These are phyloP conservation scores for Macrotus californicus DNA, from an alignment of 2,113 vertebrate species.

Conservation along the genomic window DNA sequence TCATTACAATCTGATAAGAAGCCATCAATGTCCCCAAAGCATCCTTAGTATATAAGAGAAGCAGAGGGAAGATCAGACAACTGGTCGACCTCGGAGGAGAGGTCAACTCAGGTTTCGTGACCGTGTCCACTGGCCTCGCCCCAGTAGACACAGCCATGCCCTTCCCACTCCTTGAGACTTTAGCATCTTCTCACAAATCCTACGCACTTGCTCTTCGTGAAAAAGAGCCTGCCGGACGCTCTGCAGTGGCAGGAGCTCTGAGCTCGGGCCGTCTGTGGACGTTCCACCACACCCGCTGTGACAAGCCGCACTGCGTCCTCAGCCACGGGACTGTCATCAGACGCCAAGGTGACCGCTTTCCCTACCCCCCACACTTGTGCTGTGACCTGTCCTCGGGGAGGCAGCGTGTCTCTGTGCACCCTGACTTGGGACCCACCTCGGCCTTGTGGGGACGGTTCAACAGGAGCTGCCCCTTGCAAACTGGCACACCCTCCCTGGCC, in stretches of 20 bases:
- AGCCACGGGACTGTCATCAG: accelerated
- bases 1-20: accelerated
- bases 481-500: too few relatives aligned
- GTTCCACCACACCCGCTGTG: accelerated
- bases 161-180: too few relatives aligned
- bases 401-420: background rate
- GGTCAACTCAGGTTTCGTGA: accelerated
- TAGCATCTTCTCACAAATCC: background rate
- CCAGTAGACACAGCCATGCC: accelerated
- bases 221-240: accelerated
- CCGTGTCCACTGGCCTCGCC: too few relatives aligned
- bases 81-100: too few relatives aligned
- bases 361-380: background rate
- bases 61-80: background rate
- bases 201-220: background rate
- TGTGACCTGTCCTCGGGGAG: background rate
- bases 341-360: background rate
- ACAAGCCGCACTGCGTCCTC: background rate
- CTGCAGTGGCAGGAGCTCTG: too few relatives aligned
- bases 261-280: background rate
- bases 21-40: accelerated
- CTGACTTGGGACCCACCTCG: background rate
- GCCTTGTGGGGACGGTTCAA: too few relatives aligned
- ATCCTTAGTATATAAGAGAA: background rate
- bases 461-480: background rate